Conservation (phyloP, 2,888 invertebrate genomes). For the Caenorhabditis afra region DNA sequence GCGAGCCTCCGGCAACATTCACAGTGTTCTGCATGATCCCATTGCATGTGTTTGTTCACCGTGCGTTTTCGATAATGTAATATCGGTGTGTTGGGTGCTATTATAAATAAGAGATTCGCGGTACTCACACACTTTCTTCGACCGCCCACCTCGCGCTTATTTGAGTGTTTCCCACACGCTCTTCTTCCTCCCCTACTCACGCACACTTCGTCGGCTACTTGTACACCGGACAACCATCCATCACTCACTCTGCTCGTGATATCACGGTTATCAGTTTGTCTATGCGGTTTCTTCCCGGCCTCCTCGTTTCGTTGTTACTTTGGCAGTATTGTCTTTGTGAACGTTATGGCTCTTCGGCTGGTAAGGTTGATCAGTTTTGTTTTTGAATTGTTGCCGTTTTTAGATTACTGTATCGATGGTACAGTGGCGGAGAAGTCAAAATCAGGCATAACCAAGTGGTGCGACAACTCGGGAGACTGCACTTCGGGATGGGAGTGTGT, state of each 20-base stretch:
- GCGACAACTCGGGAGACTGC: conserved; percentile 48
- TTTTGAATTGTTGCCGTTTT: background rate
- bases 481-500: conserved; percentile 54
- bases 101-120: conserved; percentile 48
- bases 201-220: conserved; percentile 33
- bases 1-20: background rate
- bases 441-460: conserved; percentile 40
- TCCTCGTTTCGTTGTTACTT: conserved; percentile 6
- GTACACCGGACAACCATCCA: conserved; percentile 10
- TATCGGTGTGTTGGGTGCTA: conserved; percentile 32
- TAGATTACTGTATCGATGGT: conserved; percentile 58
- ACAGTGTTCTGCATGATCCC: conserved; percentile 12
- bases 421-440: conserved; percentile 54
- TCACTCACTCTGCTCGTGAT: conserved; percentile 13
- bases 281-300: conserved; percentile 3
- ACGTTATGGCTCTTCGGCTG: conserved; percentile 42
- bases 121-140: conserved; percentile 47
- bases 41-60: conserved; percentile 51
- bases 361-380: conserved; percentile 12
- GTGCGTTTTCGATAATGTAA: conserved; percentile 62
- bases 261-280: conserved; percentile 7
- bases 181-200: conserved; percentile 4
- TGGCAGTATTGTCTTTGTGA: conserved; percentile 16
- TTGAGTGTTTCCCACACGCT: conserved; percentile 28
- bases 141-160: conserved; percentile 34